Evolutionary conservation across 2,113 vertebrate genomes (phyloP).

Genomic region (Serinus canaria): DNA sequence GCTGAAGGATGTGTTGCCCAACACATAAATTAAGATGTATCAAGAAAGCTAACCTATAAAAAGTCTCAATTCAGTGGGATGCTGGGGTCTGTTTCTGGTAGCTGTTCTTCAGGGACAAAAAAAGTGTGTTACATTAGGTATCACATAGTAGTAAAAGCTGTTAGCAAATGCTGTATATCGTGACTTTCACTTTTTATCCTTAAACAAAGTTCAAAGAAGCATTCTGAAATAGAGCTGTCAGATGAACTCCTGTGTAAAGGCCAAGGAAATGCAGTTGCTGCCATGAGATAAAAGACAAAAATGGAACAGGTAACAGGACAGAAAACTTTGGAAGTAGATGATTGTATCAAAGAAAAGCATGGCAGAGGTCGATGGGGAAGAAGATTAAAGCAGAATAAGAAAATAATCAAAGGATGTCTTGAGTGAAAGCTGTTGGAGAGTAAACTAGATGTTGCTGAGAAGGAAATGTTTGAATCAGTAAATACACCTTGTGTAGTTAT

Average conservation of each 20-base stretch:
- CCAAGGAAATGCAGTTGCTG: background rate
- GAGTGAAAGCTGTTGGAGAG: background rate
- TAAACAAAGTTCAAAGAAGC: background rate
- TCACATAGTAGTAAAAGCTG: background rate
- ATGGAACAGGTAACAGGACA: background rate
- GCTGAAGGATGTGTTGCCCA: background rate
- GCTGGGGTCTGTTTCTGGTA: background rate
- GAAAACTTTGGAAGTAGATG: background rate
- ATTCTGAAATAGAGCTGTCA: background rate
- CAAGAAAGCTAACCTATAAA: background rate
- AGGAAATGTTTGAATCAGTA: background rate
- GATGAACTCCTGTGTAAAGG: background rate
- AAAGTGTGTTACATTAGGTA: background rate
- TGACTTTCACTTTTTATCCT: background rate
- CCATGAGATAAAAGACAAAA: slow-evolving; percentile 13
- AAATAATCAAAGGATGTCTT: background rate
- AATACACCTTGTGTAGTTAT: background rate
- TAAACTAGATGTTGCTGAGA: background rate
- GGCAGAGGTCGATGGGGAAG: background rate
- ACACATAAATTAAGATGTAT: background rate
- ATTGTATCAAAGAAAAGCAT: background rate
- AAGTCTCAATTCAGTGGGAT: background rate
- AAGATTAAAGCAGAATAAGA: slow-evolving; percentile 5
- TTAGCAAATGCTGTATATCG: background rate
- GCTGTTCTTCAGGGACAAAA: background rate